Percentiles rank a stretch among this genome's conserved stretches.
Evolutionary conservation across 2,797 vertebrate genomes (phyloP).

Genomic region (Heteromormyrus szaboi): DNA sequence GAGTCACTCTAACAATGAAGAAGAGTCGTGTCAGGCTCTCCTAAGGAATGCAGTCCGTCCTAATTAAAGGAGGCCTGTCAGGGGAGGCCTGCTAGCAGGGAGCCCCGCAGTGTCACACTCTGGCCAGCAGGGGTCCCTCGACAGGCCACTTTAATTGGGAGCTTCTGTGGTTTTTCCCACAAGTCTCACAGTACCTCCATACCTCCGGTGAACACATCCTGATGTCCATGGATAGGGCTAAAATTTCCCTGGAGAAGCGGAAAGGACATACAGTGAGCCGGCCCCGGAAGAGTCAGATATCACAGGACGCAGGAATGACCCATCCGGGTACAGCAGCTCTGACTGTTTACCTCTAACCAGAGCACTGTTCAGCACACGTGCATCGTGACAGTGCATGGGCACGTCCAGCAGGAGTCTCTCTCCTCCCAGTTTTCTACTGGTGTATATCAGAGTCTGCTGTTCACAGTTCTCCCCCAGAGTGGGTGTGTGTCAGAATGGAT

Average conservation of each 20-base stretch:
- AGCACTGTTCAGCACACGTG: background rate
- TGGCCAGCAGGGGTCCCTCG: background rate
- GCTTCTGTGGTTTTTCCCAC: background rate
- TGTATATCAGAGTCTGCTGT: background rate
- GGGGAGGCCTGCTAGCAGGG: background rate
- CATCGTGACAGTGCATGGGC: background rate
- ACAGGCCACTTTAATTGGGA: background rate
- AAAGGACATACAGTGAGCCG: background rate
- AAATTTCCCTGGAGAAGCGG: background rate
- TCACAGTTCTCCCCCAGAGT: background rate
- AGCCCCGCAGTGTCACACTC: constrained; percentile 4
- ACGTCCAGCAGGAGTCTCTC: background rate
- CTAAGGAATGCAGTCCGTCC: background rate
- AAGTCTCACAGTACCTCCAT: background rate
- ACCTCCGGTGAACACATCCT: background rate
- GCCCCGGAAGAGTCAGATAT: background rate
- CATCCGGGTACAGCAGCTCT: background rate
- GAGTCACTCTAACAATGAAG: background rate
- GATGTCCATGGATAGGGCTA: background rate
- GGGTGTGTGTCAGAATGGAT: background rate
- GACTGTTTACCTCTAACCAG: background rate
- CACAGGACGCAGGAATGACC: background rate
- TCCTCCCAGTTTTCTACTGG: background rate
- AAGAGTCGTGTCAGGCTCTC: background rate
- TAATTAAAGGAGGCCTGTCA: constrained; percentile 3